phyloP scores from a whole-genome alignment of 2,113 vertebrate genomes.

The Falco punctatus region DNA sequence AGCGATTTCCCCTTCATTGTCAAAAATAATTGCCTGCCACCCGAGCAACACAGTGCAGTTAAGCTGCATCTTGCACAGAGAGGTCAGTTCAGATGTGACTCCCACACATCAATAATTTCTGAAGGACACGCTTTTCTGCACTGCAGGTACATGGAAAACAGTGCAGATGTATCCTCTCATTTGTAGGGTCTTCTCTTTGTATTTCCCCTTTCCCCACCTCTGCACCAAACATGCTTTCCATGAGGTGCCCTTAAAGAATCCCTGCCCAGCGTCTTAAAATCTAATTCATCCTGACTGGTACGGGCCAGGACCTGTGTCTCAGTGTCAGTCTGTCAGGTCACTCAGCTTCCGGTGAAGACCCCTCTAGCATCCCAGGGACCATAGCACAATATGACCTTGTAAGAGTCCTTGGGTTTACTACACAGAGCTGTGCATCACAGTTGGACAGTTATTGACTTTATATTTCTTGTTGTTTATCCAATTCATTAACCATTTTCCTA shows the following conservation, averaged over 20 bases:
- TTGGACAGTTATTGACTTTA: slow-evolving; percentile 55
- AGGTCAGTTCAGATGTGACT: not conserved
- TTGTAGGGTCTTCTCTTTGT: not conserved
- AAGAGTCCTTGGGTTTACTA: slow-evolving; percentile 50
- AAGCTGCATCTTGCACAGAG: not conserved
- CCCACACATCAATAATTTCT: slow-evolving; percentile 2
- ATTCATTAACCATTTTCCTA: slow-evolving; percentile 65
- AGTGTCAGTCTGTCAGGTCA: not conserved
- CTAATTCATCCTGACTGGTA: not conserved
- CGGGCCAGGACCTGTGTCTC: not conserved
- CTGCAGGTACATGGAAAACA: not conserved
- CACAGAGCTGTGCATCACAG: slow-evolving; percentile 56
- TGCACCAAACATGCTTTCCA: not conserved
- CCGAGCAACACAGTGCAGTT: not conserved
- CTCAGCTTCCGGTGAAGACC: not conserved
- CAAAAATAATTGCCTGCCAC: not conserved
- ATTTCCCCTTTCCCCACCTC: not conserved
- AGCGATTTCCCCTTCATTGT: not conserved
- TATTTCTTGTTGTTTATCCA: slow-evolving; percentile 62
- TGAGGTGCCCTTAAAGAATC: not conserved
- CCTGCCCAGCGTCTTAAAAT: accelerated
- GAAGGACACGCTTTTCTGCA: not conserved
- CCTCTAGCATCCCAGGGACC: not conserved
- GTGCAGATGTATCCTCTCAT: not conserved
- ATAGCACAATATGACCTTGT: slow-evolving; percentile 30